phyloP scores from a whole-genome alignment of 2,113 vertebrate species.

The Ageneiosus marmoratus region DNA sequence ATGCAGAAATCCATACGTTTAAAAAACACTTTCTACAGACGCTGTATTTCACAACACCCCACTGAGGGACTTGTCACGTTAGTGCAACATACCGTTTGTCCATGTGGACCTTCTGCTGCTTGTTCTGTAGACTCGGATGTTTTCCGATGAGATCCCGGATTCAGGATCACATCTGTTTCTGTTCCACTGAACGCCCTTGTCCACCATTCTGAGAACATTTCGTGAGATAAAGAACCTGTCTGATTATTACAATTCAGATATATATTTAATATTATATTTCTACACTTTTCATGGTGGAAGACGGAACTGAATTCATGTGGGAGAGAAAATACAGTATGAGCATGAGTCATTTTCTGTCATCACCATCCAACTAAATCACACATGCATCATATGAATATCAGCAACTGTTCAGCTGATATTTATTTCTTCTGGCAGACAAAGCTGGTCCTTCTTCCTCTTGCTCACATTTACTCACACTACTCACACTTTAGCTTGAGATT shows the following conservation, averaged over 20 bases:
- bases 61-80: background rate
- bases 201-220: slow-evolving; percentile 46
- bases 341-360: background rate
- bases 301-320: background rate
- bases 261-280: background rate
- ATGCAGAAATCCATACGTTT: background rate
- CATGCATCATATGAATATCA: slow-evolving; percentile 17
- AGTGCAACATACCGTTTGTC: slow-evolving; percentile 41
- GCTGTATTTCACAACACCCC: background rate
- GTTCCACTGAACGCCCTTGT: slow-evolving; percentile 1
- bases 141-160: slow-evolving; percentile 28
- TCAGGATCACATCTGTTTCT: slow-evolving; percentile 14
- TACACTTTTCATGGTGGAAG: background rate
- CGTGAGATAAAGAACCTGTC: background rate
- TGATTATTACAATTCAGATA: background rate
- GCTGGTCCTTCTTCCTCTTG: background rate
- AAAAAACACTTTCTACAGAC: background rate
- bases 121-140: background rate
- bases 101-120: slow-evolving; percentile 11
- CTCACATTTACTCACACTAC: background rate
- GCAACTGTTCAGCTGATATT: slow-evolving; percentile 20
- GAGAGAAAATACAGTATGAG: background rate
- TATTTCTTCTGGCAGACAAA: slow-evolving; percentile 8
- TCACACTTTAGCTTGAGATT: slow-evolving; percentile 24
- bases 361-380: background rate